These are phyloP conservation scores for Macropodus opercularis DNA, from an alignment of 2,797 vertebrate species.

Conservation along the genomic window DNA sequence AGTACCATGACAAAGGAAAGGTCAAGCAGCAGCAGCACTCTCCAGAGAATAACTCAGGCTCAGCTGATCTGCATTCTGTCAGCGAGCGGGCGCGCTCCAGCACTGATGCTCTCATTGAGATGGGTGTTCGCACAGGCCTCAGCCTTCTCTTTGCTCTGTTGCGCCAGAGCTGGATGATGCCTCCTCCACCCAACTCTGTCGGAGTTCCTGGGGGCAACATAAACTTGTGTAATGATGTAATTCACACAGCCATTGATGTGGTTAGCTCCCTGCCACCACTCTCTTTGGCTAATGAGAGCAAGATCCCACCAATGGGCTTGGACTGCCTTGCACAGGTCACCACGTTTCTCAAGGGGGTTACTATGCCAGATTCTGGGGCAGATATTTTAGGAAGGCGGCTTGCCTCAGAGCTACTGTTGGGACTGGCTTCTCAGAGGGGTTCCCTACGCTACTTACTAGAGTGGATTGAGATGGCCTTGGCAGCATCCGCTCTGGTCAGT, in stretches of 20 bases:
- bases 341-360: slow-evolving; percentile 95
- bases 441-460: slow-evolving; percentile 95
- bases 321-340: slow-evolving; percentile 98
- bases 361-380: slow-evolving; percentile 95
- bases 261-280: slow-evolving; percentile 95
- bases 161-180: slow-evolving; percentile 98
- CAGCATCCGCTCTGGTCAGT: slow-evolving; percentile 90
- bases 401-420: slow-evolving; percentile 93
- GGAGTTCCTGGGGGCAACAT: slow-evolving; percentile 82
- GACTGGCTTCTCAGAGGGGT: slow-evolving; percentile 93
- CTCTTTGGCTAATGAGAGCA: slow-evolving; percentile 97
- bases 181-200: slow-evolving; percentile 60
- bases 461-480: slow-evolving; percentile 98
- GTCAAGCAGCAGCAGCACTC: slow-evolving; percentile 97
- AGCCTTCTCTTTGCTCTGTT: slow-evolving; percentile 96
- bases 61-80: slow-evolving; percentile 90
- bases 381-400: slow-evolving; percentile 92
- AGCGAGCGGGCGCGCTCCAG: slow-evolving; percentile 95
- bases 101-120: slow-evolving; percentile 98
- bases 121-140: slow-evolving; percentile 96
- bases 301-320: slow-evolving; percentile 97
- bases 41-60: slow-evolving; percentile 90
- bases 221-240: slow-evolving; percentile 96
- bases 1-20: slow-evolving; percentile 97
- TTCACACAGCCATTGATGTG: slow-evolving; percentile 96